phyloP scores from a whole-genome alignment of 2,797 vertebrate genomes.

The Cottoperca gobio region DNA sequence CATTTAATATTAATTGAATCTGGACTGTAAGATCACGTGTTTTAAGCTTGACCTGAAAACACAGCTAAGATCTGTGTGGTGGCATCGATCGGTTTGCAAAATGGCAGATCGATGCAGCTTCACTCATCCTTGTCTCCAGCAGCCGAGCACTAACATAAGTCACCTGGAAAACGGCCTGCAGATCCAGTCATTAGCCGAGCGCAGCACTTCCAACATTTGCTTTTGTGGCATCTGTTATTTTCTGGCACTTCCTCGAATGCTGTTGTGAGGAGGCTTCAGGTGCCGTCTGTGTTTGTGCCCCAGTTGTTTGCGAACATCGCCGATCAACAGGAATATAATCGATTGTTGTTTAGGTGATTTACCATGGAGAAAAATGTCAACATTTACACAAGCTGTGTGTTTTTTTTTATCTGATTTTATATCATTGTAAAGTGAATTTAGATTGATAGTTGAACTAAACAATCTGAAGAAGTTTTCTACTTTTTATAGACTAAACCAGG shows the following conservation, averaged over 20 bases:
- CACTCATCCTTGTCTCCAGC: conserved; percentile 68
- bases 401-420: neutral
- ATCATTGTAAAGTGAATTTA: neutral
- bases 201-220: conserved; percentile 73
- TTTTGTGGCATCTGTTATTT: conserved; percentile 78
- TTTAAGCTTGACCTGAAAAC: conserved; percentile 59
- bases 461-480: neutral
- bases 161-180: conserved; percentile 71
- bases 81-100: conserved; percentile 60
- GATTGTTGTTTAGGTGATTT: neutral
- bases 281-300: conserved; percentile 45
- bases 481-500: neutral
- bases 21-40: conserved; percentile 24
- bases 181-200: conserved; percentile 71
- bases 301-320: conserved; percentile 30
- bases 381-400: neutral
- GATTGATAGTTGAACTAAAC: neutral
- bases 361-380: neutral
- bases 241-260: conserved; percentile 55
- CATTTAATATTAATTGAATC: conserved; percentile 50
- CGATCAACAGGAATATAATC: conserved; percentile 22
- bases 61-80: conserved; percentile 39
- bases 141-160: conserved; percentile 68
- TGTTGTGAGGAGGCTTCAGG: conserved; percentile 63
- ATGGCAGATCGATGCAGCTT: conserved; percentile 69